Percentiles rank a stretch among this genome's conserved stretches.
These are phyloP conservation scores for Aplysina aerophoba DNA, from an alignment of 37 sponge, comb jelly and placozoan species.

Conservation along the genomic window DNA sequence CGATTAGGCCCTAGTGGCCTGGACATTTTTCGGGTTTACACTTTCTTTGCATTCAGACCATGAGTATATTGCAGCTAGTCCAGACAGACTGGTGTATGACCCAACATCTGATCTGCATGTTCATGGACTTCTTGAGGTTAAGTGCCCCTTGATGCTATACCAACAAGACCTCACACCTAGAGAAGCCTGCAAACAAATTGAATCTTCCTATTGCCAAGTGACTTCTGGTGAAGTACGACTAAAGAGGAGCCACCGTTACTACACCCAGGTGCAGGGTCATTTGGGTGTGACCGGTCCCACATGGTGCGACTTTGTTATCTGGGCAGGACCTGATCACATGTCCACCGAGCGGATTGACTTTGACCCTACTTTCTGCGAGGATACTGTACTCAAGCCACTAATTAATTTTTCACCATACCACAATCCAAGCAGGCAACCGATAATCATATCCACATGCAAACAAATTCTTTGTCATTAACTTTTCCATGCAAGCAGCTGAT, in stretches of 20 bases:
- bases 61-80: constrained; percentile 3
- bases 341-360: neutral
- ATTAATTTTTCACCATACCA: neutral
- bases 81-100: neutral
- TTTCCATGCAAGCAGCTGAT: too few relatives aligned
- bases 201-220: neutral
- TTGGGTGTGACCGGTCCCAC: neutral
- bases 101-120: neutral
- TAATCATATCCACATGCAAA: too few relatives aligned
- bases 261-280: constrained; percentile 4
- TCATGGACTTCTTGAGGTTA: neutral
- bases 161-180: neutral
- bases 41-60: neutral
- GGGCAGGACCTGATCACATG: neutral
- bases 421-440: neutral
- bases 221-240: neutral
- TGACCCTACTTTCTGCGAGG: neutral
- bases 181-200: constrained; percentile 7
- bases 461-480: too few relatives aligned
- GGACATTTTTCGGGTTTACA: neutral
- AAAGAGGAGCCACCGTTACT: constrained; percentile 3
- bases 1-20: constrained; percentile 4
- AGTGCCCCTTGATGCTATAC: constrained; percentile 3
- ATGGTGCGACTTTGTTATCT: constrained; percentile 7
- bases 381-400: neutral